Evolutionary conservation across 2,888 invertebrate genomes (phyloP).

Genomic region (Gasteruption jaculator): DNA sequence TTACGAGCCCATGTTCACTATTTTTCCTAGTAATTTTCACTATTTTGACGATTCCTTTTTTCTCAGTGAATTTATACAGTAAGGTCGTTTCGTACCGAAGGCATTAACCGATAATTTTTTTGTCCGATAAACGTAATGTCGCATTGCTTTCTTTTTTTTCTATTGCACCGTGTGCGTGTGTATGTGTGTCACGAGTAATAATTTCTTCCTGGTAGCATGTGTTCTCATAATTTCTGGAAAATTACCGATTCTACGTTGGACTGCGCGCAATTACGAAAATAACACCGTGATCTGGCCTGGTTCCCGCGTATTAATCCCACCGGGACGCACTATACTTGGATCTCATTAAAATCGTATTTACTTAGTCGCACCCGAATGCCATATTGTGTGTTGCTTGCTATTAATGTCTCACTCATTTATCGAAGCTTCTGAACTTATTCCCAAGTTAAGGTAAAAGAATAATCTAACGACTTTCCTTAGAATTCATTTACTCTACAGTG

Average conservation of each 20-base stretch:
- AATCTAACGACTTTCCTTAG: no score
- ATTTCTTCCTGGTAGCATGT: constrained; percentile 25
- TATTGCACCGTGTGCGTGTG: constrained; percentile 4
- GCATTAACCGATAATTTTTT: no score
- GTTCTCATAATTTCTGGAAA: constrained; percentile 26
- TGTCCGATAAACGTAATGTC: constrained; percentile 19
- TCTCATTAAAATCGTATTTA: constrained; percentile 33
- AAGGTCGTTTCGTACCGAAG: no score
- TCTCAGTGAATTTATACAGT: no score
- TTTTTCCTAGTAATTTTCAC: no score
- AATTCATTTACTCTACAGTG: no score
- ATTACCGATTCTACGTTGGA: constrained; percentile 27
- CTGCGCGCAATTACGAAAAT: constrained; percentile 23
- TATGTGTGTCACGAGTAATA: constrained; percentile 15
- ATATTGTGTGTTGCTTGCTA: no score
- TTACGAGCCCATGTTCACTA: no score
- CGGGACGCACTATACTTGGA: constrained; percentile 9
- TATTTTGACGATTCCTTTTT: no score
- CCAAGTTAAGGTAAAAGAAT: no score
- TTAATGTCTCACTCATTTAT: no score
- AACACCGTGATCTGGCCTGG: constrained; percentile 14
- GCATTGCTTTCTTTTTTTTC: constrained; percentile 16
- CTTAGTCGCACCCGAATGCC: constrained; percentile 13
- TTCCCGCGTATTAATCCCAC: constrained; percentile 18
- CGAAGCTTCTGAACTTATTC: no score